Evolutionary conservation across 2,113 vertebrate species (phyloP), one percentile per base, ranked within the genome.

Genomic region (Chloropsis cyanopogon): DNA sequence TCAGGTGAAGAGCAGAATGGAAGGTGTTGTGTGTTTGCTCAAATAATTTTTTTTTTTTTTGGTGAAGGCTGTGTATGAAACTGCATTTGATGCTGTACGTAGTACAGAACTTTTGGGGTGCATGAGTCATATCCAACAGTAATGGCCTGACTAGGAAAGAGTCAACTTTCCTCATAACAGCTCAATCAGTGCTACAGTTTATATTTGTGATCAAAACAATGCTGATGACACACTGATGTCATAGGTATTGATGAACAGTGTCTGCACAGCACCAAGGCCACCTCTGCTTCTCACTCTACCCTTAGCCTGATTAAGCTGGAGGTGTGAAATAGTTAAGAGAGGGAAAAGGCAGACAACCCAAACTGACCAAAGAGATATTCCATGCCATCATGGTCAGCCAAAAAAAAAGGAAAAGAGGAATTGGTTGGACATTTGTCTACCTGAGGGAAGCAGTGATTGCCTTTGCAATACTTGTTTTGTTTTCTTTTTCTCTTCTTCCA

Each of bases 221-320:
- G 6, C 50, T 25, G 50, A 15, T 50, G 61, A 63, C 2, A 1
- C 14, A 33, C 13, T n/a, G 24, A 24, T 57, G 15, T 19, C 14
- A 11, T 4, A 39, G 7, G 18, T 56, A 29, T 26, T 41, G 52
- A 26, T 70, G 29, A 85, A 20, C 23, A 52, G 18, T 3, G 12
- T 49, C 46, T 61, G 47, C 52, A 49, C 22, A 86, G 72, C 71
- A 63, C 6, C 28, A 37, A 68, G 44, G 9, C 14, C 12, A 28
- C 9, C 14, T 70, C 21, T 79, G 21, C n/a, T 88, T 86, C 52
- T 71, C 53, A 44, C 6, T 28, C 22, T 49, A 8, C 7, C 4
- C 3, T 0, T 1, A 4, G 9, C 7, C 16, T 10, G 8, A 29
- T 41, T 24, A 54, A 19, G 16, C 2, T n/a, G 4, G 13, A 11